Percentiles rank a stretch among this genome's conserved stretches.
Evolutionary conservation across 1,140 invertebrate genomes (phyloP).

Genomic region (Ostrea denselamellosa): DNA sequence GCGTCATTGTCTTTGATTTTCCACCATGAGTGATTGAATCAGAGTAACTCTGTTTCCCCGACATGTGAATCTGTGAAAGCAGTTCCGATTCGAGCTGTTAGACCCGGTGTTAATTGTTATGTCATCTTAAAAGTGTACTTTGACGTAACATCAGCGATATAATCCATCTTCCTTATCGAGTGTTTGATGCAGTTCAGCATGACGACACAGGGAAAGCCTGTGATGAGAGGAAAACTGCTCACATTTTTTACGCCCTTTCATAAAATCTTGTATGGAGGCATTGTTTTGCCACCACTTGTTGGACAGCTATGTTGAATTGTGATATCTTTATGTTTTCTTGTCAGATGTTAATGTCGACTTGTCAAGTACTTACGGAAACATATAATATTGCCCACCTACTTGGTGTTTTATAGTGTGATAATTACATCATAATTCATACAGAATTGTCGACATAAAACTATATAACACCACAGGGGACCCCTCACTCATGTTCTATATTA

Average conservation of each 20-base stretch:
- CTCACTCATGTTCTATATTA: no score
- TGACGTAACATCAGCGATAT: background rate
- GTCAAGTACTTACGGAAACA: no score
- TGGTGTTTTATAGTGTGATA: no score
- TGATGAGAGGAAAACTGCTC: background rate
- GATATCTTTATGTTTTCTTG: background rate
- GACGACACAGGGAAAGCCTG: background rate
- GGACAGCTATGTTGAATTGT: background rate
- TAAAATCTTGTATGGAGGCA: no score
- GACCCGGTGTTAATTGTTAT: background rate
- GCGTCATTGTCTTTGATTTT: constrained; percentile 21
- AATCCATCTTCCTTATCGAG: background rate
- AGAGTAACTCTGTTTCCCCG: background rate
- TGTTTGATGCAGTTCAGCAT: background rate
- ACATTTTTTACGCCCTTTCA: background rate
- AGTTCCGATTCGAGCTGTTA: background rate
- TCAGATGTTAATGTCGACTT: background rate
- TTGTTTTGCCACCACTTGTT: no score
- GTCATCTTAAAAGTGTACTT: background rate
- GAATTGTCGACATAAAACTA: no score
- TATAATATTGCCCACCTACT: no score
- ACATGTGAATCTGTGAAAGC: background rate
- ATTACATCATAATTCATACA: no score
- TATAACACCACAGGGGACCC: no score
- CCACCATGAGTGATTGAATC: background rate